A percentile compares a stretch with the other conserved stretches of the same genome.
Evolutionary conservation across 2,797 vertebrate genomes (phyloP).

Genomic region (Myotis vivesi): DNA sequence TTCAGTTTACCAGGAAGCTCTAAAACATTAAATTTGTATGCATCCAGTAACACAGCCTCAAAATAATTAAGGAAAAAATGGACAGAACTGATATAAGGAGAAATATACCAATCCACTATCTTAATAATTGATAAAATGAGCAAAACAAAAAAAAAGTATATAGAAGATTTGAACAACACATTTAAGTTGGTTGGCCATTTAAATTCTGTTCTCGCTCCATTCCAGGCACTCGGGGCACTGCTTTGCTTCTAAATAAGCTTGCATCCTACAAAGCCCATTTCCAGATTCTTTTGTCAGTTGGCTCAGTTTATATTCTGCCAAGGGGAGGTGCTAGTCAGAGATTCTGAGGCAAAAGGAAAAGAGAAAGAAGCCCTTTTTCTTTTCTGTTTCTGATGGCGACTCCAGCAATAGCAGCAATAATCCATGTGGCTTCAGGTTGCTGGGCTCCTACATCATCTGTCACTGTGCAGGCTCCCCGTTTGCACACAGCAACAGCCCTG

Average conservation of each 20-base stretch:
- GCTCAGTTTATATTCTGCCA: background rate
- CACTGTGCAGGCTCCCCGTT: background rate
- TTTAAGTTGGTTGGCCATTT: background rate
- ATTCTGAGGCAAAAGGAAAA: background rate
- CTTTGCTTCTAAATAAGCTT: background rate
- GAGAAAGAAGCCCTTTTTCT: background rate
- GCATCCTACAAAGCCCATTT: background rate
- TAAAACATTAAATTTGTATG: conserved; percentile 22
- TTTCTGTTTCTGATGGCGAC: background rate
- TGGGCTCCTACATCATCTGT: background rate
- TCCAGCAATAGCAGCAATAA: background rate
- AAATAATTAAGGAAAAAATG: conserved; percentile 32
- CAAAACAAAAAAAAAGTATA: background rate
- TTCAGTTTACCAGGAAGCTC: background rate
- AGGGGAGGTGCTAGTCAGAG: background rate
- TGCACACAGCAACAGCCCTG: background rate
- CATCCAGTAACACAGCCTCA: background rate
- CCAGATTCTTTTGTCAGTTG: background rate
- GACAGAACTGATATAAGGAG: background rate
- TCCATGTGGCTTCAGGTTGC: background rate
- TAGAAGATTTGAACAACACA: background rate
- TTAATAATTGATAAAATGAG: background rate
- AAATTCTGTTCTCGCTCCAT: background rate
- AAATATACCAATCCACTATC: background rate
- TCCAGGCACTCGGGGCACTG: background rate